Evolutionary conservation across 2,888 invertebrate species (phyloP).

Genomic region (Microchrysa polita): DNA sequence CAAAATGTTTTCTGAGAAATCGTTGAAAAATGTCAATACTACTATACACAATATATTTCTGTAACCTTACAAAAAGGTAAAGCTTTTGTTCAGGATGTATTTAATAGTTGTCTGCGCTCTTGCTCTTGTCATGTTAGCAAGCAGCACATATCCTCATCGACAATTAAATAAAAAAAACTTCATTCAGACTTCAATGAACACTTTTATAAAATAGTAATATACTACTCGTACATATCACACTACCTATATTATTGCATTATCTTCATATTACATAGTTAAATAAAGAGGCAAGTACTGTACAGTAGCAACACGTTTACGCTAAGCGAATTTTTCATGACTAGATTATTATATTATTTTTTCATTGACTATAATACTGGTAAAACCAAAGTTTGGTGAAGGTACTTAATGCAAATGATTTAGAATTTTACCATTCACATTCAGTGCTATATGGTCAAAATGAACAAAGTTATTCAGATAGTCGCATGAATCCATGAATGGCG

Average conservation of each 20-base stretch:
- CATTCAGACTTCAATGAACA: background rate
- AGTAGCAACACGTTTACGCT: background rate
- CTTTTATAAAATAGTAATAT: background rate
- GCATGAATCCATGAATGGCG: background rate
- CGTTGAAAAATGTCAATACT: background rate
- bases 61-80: background rate
- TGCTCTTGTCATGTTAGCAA: background rate
- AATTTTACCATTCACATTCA: no score
- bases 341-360: background rate
- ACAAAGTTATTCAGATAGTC: background rate
- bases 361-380: background rate
- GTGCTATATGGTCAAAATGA: background rate
- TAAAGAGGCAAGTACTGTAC: no score
- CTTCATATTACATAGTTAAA: no score
- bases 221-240: background rate
- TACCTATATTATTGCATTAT: no score
- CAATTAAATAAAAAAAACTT: background rate
- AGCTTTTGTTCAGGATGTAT: background rate
- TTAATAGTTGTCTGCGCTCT: no score
- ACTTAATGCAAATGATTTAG: background rate
- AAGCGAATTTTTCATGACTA: background rate
- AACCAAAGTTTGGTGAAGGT: background rate
- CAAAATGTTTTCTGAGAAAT: constrained; percentile 7
- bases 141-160: background rate
- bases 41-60: background rate